Base-by-base conservation (phyloP, 2,888 invertebrate species). In the Patella depressa region DNA sequence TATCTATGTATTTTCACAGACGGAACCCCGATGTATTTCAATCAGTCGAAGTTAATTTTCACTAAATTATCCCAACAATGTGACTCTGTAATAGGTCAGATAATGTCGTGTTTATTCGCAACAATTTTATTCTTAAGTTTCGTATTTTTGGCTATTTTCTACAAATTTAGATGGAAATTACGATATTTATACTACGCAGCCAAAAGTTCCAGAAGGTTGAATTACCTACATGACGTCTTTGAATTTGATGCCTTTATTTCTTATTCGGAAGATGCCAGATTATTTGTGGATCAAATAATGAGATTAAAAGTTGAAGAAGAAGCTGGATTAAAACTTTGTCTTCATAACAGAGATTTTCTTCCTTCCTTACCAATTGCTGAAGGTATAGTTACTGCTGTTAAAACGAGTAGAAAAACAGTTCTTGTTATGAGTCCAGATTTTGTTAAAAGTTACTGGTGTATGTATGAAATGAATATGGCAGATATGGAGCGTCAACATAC, bases 281-380 rank as follows among this genome's bases (percentile, higher is more conserved):
- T 74, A 53, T 78, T 78, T 19, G 78, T 78, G 24, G 74, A 74
- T 54, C 65, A 72, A 5, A 24, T 59, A 34, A 53, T 78, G 55
- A 14, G 24, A 72, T 57, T 71, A 29, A 71, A 65, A 19, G 71
- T 78, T 74, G 78, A 78, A 54, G 65, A 69, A 15, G 53, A 55
- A 34, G 59, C 55, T 34, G 29, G 71, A 12, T 65, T 78, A n/a
- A 71, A 72, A 5, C 71, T 78, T 19, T 65, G 65, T 74, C 45
- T 78, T 19, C 78, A 78, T 72, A 71, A 78, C 74, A 71, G 78
- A 53, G 78, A 78, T 74, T 78, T 74, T 24, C 71, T 70, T n/a
- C 78, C 78, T 2, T 74, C 74, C 14, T 71, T 71, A 1, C 78
- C 71, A 2, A 78, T 78, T 65, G 69, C 78, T 45, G 53, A 53